phyloP scores from a whole-genome alignment of 2,888 invertebrate genomes.

The Apocheima hispidaria region DNA sequence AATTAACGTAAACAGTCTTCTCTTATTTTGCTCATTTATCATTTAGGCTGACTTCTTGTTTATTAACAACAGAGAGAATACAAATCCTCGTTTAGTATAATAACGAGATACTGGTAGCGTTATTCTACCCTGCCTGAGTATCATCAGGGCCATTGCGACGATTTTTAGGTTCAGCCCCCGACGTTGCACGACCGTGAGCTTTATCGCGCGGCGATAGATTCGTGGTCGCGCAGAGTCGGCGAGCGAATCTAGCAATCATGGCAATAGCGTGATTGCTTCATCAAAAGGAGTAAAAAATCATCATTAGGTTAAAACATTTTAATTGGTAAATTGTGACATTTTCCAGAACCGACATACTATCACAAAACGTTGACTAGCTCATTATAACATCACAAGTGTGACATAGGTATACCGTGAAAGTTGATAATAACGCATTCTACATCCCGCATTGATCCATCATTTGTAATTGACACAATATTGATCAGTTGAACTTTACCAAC shows the following conservation, averaged over 20 bases:
- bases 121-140: not conserved
- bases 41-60: conserved; percentile 11
- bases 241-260: too few species aligned
- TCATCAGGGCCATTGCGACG: too few species aligned
- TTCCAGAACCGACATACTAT: too few species aligned
- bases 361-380: not conserved
- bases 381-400: not conserved
- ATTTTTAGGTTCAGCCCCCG: too few species aligned
- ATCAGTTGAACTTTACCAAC: conserved; percentile 23
- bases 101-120: not conserved
- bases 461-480: conserved; percentile 21
- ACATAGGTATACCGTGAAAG: conserved; percentile 25
- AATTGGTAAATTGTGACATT: too few species aligned
- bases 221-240: too few species aligned
- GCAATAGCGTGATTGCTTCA: too few species aligned
- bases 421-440: conserved; percentile 24
- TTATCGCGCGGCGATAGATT: too few species aligned
- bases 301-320: too few species aligned
- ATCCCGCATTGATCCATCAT: conserved; percentile 13
- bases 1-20: conserved; percentile 30
- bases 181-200: too few species aligned
- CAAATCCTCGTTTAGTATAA: not conserved
- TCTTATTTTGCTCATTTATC: conserved; percentile 24
- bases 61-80: not conserved
- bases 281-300: too few species aligned